Evolutionary conservation across 1,140 invertebrate species (phyloP), one percentile per base, ranked within the genome.

Genomic region (Melitaea cinxia): DNA sequence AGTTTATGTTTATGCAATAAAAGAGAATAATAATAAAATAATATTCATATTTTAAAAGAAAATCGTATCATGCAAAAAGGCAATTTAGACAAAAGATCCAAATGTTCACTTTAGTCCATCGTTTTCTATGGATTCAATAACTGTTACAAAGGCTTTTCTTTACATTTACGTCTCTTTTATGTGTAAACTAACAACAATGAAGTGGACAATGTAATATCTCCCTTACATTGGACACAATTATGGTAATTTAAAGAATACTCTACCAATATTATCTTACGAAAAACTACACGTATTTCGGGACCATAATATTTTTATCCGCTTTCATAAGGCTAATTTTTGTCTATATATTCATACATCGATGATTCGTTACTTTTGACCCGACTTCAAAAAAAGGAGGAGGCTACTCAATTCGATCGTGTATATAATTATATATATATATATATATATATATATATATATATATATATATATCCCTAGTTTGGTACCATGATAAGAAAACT

Each of bases 161-260:
- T 35, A 70, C 56, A 73, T 73, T 61, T 73, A 58, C 65, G 54
- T 67, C 57, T 15, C 58, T 58, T 72, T 70, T 54, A 67, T 61
- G 69, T 60, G 54, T 64, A 58, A 71, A 70, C 66, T 85, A 78
- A 77, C 65, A 65, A 64, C 55, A 71, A 78, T 70, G 64, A 52
- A 68, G 67, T 71, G 61, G 69, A 65, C 67, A 75, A 65, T 47
- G 56, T 67, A 67, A 64, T 67, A 75, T 69, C 74, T 75, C 71
- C 58, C 71, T 73, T 70, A 72, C 57, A 37, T 52, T 58, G 62
- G 61, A 65, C 61, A 72, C 79, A 62, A 68, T 85, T 78, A 83
- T 85, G 74, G 64, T 82, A 82, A 83, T 85, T 64, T 82, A 78
- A 82, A 75, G 67, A 70, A 10, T 24, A 47, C 4, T 12, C n/a